Conservation (phyloP, 2,797 vertebrate genomes). For the Artibeus jamaicensis region DNA sequence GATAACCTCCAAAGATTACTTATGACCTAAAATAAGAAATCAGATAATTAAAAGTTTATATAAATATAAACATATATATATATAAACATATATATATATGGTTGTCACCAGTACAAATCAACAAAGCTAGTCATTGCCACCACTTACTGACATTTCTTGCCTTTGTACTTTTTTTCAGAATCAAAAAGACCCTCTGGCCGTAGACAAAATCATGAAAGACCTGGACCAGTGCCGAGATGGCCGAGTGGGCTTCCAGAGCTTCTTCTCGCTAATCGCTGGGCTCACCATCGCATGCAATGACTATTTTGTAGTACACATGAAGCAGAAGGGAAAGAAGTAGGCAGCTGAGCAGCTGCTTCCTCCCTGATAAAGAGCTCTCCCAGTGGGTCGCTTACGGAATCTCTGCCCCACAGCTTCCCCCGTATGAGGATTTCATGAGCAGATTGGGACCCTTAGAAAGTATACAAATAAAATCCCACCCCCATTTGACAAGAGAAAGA, state of each 20-base stretch:
- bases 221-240: slow-evolving; percentile 87
- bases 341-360: slow-evolving; percentile 3
- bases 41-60: background rate
- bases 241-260: slow-evolving; percentile 87
- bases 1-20: background rate
- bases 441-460: slow-evolving; percentile 42
- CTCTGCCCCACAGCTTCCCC: background rate
- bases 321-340: slow-evolving; percentile 80
- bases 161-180: slow-evolving; percentile 79
- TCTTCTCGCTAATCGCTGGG: slow-evolving; percentile 80
- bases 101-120: background rate
- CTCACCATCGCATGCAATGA: slow-evolving; percentile 87
- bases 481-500: slow-evolving; percentile 16
- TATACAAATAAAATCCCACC: slow-evolving; percentile 22
- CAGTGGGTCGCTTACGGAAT: background rate
- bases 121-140: background rate
- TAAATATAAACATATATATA: no score
- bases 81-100: no score
- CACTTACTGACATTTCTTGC: background rate
- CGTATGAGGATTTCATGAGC: slow-evolving; percentile 68
- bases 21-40: background rate
- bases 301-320: slow-evolving; percentile 83
- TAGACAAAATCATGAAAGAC: slow-evolving; percentile 87
- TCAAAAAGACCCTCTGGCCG: slow-evolving; percentile 80
- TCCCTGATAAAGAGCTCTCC: slow-evolving; percentile 28